These are phyloP conservation scores for Pseudomyrmex sp. DNA, from an alignment of 1,140 invertebrate species.

Conservation along the genomic window DNA sequence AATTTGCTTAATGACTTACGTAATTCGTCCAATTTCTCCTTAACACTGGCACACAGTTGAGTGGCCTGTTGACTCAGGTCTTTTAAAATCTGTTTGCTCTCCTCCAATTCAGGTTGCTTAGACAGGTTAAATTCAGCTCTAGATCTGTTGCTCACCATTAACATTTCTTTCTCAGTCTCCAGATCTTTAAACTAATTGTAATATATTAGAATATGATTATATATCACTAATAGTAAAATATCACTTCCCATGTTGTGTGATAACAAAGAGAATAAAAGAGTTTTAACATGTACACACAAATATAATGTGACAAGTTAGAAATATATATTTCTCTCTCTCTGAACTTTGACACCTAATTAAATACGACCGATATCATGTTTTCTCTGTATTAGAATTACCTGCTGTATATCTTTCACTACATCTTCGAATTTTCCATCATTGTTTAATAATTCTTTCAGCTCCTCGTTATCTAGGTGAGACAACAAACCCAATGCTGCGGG, in stretches of 20 bases:
- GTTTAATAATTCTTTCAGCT: constrained; percentile 93
- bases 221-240: too few species aligned
- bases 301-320: too few species aligned
- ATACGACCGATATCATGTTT: too few species aligned
- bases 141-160: constrained; percentile 94
- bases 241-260: too few species aligned
- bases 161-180: constrained; percentile 92
- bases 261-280: too few species aligned
- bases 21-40: constrained; percentile 88
- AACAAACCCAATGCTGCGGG: constrained; percentile 85
- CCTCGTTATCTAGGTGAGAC: constrained; percentile 88
- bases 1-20: constrained; percentile 84
- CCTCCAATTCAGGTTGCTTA: constrained; percentile 92
- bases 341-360: too few species aligned
- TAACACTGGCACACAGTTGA: constrained; percentile 88
- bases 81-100: constrained; percentile 89
- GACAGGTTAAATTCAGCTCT: constrained; percentile 94
- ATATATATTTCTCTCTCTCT: too few species aligned
- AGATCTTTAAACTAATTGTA: constrained; percentile 90
- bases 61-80: constrained; percentile 90
- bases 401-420: constrained; percentile 91
- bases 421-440: constrained; percentile 93
- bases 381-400: constrained; percentile 85
- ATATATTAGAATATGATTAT: not conserved
- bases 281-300: too few species aligned